Evolutionary conservation across 2,797 vertebrate species (phyloP).

Genomic region (Siniperca scherzeri): DNA sequence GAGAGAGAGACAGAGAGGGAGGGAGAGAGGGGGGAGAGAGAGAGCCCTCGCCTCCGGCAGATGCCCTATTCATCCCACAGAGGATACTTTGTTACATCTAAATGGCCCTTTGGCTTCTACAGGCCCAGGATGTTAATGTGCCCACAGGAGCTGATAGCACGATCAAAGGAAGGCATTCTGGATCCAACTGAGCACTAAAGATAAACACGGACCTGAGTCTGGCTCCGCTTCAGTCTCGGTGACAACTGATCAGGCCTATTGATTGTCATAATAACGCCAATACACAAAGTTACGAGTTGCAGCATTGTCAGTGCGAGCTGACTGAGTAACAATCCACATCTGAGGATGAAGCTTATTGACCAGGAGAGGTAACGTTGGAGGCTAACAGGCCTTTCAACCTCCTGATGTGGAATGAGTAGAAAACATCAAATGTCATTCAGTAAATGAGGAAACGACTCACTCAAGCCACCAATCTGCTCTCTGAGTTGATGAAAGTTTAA

Average conservation of each 20-base stretch:
- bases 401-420: constrained; percentile 21
- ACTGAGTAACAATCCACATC: constrained; percentile 9
- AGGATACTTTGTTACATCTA: constrained; percentile 86
- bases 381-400: constrained; percentile 62
- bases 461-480: constrained; percentile 9
- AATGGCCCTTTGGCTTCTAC: constrained; percentile 79
- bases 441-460: constrained; percentile 10
- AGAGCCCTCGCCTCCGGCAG: constrained; percentile 79
- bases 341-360: constrained; percentile 55
- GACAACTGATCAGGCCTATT: constrained; percentile 1
- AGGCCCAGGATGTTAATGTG: constrained; percentile 84
- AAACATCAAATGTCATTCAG: constrained; percentile 26
- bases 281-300: constrained; percentile 20
- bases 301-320: constrained; percentile 18
- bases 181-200: constrained; percentile 42
- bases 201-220: constrained; percentile 58
- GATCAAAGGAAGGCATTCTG: constrained; percentile 81
- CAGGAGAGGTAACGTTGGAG: constrained; percentile 36
- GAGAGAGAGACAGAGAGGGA: constrained; percentile 38
- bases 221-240: constrained; percentile 31
- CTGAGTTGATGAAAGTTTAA: constrained; percentile 69
- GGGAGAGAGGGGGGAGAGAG: constrained; percentile 40
- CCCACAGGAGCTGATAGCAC: constrained; percentile 73
- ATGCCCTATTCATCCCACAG: constrained; percentile 86
- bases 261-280: constrained; percentile 12